These are phyloP conservation scores for Paragorgia papillata DNA, from an alignment of 92 coral and sea anemone species.

Conservation along the genomic window DNA sequence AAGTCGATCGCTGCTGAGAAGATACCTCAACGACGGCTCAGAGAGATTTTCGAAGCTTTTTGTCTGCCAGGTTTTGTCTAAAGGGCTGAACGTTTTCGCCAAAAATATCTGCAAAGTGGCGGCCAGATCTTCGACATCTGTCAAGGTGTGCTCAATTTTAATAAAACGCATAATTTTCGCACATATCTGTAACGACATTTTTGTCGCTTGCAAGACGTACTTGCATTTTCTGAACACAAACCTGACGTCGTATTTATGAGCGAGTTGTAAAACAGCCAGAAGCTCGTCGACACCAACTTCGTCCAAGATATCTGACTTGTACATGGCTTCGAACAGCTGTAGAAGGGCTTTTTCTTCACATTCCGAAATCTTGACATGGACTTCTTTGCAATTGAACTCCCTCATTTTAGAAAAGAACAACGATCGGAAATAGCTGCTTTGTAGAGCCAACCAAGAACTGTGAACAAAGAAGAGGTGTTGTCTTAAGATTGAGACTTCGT, in stretches of 20 bases:
- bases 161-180: background rate
- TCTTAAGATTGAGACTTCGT: too few relatives aligned
- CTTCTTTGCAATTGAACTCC: conserved; percentile 1
- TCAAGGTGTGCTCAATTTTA: background rate
- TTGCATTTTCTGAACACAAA: background rate
- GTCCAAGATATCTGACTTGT: background rate
- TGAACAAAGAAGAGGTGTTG: too few relatives aligned
- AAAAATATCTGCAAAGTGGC: background rate
- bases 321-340: conserved; percentile 3
- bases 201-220: background rate
- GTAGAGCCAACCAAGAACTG: background rate
- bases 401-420: conserved; percentile 5
- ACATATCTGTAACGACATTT: background rate
- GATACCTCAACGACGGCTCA: background rate
- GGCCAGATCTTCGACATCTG: conserved; percentile 5
- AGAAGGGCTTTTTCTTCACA: conserved; percentile 13
- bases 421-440: conserved; percentile 21
- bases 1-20: conserved; percentile 50
- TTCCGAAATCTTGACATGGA: conserved; percentile 1
- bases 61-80: background rate
- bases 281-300: background rate
- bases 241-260: conserved; percentile 14
- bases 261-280: conserved; percentile 1
- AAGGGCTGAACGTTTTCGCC: conserved; percentile 6
- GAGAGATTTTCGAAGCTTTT: background rate